Base-by-base conservation (phyloP, 1,140 invertebrate species). In the Drosophila miranda region DNA sequence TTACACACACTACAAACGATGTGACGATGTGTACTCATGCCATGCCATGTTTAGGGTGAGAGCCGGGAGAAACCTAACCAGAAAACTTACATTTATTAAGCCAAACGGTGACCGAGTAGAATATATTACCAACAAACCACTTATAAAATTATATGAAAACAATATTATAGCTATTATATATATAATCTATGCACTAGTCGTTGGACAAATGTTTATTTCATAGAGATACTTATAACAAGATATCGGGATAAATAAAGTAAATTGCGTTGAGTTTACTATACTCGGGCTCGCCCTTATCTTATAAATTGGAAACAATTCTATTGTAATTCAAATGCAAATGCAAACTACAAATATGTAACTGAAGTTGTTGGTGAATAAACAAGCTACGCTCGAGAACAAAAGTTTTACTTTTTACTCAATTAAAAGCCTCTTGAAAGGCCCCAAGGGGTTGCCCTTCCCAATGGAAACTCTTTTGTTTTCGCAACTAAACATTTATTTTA, bases 331-430 rank as follows among this genome's bases (percentile, higher is more conserved):
- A 66, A 54, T 54, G 61, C 70, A 78, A 67, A 78, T 75, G 73
- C 60, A 63, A 57, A 66, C 70, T 68, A 82, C 66, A 76, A 70
- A 81, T 69, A 88, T 78, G 76, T 88, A 88, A 84, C 77, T 88
- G 69, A 90, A 88, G 88, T 90, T 90, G 88, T 90, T 90, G 88
- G 88, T 90, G 88, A 90, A 90, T 90, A 90, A 90, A 88, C 67
- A 88, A 90, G 83, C 88, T 90, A 89, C 72, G 88, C 71, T 72
- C 57, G 61, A 73, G 75, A 80, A 81, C 61, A 64, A 59, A 19
- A 19, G 11, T 2, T 4, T 5, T 26, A 3, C 1, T 64, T 41
- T 8, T 16, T 41, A 19, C 63, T 28, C 28, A 28, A 34, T 3
- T 16, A 1, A 16, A 16, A 1, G 0, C 16, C 16, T 16, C 16